Base-by-base conservation (phyloP, 2,888 invertebrate genomes). In the Cinara cedri region DNA sequence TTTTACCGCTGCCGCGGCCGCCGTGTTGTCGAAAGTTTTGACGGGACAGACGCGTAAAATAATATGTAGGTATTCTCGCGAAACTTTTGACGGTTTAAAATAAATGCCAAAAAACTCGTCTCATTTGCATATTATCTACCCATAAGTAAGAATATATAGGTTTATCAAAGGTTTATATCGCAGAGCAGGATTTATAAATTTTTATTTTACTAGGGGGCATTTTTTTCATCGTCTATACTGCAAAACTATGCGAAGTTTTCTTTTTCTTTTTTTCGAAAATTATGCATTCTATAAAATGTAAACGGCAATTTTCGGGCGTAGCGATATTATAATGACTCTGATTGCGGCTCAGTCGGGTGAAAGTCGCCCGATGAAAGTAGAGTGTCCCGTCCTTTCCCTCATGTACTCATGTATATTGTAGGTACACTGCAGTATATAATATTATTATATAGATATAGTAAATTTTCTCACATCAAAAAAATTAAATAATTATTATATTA, bases 351-450 rank as follows among this genome's bases (percentile, higher is more conserved):
- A 24, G 55, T 42, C 19, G 46, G 26, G 76, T 55, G 76, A 66
- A 66, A 76, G 24, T 55, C 26, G 24, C 55, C 46, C 26, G 76
- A 76, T 76, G 76, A 76, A 76, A 76, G 76, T 76, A 66, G 76
- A 76, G 65, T 76, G 74, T 34, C 11, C 76, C 19, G 57, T 76
- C 76, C 76, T 76, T 76, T 76, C 76, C 76, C 76, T 76, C 57
- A 26, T 76, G 24, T 13, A 21, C 19, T 55, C 10, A 19, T 54
- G 21, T 55, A 26, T 57, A 24, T 54, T 10, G 19, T 57, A 14
- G 21, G 34, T 34, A 34, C 34, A 34, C 21, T 57, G 24, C 57
- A 21, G 57, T 57, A 57, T 24, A 24, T 57, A 57, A 55, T 55
- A 6, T 24, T 13, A 51, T 51, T n/a, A n/a, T n/a, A n/a, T n/a